Base-by-base conservation (phyloP, 2,888 invertebrate genomes). In the Leptogaster cylindrica region DNA sequence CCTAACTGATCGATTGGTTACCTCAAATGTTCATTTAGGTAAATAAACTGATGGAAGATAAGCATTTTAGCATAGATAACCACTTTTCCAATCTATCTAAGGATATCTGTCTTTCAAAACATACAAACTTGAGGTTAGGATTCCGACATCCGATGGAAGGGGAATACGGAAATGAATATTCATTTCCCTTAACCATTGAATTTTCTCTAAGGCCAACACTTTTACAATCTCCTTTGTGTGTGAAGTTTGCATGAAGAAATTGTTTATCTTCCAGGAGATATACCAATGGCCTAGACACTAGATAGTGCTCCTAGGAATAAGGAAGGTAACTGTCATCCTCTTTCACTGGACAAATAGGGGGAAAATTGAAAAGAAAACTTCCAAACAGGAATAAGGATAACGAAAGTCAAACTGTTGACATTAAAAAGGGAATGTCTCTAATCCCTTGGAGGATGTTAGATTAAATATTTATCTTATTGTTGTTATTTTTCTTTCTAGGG, bases 221-320 rank as follows among this genome's bases (percentile, higher is more conserved):
- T 36, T 39, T 20, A 23, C 20, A 55, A 16, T 23, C 12, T 55
- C 55, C 36, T 55, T 55, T 55, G 55, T 31, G 31, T 55, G 55
- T 36, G 36, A 39, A 23, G 36, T 36, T 20, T 6, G 39, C 55
- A 20, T 20, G 39, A 55, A 55, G 55, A 55, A 55, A 55, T 55
- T 55, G 55, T 55, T 55, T 55, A 39, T 39, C 55, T 55, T 55
- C n/a, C n/a, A n/a, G n/a, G n/a, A n/a, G n/a, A n/a, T n/a, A n/a
- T n/a, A n/a, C n/a, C n/a, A n/a, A n/a, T 39, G 18, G 55, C 12
- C 7, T 31, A 31, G 6, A 31, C 36, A 36, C 5, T 31, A 31
- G 6, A 31, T 23, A 23, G 4, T 23, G n/a, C 23, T 48, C 39
- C 25, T 8, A n/a, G 36, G 14, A 36, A 39, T 23, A 7, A n/a